Evolutionary conservation across 2,113 vertebrate genomes (phyloP).

Genomic region (Meles meles): DNA sequence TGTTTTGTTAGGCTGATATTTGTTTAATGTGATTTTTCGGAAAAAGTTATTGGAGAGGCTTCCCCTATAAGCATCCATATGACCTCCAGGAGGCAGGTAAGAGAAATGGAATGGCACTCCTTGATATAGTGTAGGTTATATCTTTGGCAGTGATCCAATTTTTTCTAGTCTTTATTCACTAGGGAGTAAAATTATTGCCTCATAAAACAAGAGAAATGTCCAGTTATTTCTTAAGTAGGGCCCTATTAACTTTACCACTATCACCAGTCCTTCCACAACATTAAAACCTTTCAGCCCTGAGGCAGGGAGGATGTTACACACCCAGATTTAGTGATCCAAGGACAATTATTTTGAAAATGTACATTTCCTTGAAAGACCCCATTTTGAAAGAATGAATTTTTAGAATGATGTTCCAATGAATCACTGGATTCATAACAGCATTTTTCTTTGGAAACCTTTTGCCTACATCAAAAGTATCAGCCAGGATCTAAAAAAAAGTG

Average conservation of each 20-base stretch:
- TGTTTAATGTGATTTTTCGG: constrained; percentile 55
- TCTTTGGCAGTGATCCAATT: constrained; percentile 51
- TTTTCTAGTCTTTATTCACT: constrained; percentile 62
- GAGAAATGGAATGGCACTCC: neutral
- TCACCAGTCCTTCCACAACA: constrained; percentile 48
- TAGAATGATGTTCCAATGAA: constrained; percentile 55
- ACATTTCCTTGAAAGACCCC: constrained; percentile 51
- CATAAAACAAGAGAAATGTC: constrained; percentile 67
- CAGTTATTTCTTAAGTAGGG: constrained; percentile 66
- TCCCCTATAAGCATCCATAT: constrained; percentile 38
- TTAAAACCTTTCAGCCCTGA: constrained; percentile 48
- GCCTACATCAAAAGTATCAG: neutral
- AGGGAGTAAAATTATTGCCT: constrained; percentile 39
- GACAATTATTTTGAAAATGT: constrained; percentile 57
- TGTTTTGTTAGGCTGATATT: constrained; percentile 54
- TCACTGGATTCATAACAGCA: neutral
- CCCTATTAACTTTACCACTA: constrained; percentile 66
- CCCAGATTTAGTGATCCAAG: constrained; percentile 9
- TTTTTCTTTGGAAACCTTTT: constrained; percentile 55
- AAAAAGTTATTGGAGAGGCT: constrained; percentile 25
- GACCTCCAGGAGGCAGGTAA: constrained; percentile 35
- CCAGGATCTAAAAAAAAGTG: constrained; percentile 10
- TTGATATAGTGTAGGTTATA: constrained; percentile 47
- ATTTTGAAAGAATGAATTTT: constrained; percentile 51
- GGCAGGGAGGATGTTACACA: constrained; percentile 27